These are phyloP conservation scores for Xylocampa areola DNA, from an alignment of 2,888 invertebrate species.

Conservation along the genomic window DNA sequence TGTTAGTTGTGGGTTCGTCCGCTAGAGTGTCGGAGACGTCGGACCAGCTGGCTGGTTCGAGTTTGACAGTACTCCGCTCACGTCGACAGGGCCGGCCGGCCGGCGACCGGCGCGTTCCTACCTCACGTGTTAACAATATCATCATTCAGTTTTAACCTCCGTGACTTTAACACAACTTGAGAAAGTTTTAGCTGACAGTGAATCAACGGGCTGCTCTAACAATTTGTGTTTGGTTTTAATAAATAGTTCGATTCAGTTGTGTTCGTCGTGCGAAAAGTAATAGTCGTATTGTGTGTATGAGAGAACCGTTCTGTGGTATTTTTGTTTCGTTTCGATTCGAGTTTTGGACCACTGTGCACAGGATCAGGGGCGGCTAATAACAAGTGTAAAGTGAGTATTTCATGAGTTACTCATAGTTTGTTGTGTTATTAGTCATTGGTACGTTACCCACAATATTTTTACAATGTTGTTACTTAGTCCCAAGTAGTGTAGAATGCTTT, in stretches of 20 bases:
- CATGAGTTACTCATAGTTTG: neutral
- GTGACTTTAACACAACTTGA: conserved; percentile 73
- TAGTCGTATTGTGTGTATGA: conserved; percentile 77
- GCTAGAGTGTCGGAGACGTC: conserved; percentile 81
- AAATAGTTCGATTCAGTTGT: conserved; percentile 73
- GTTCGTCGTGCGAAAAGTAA: conserved; percentile 78
- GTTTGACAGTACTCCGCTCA: conserved; percentile 81
- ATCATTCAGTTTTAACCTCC: conserved; percentile 77
- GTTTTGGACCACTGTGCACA: conserved; percentile 75
- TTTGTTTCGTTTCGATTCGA: conserved; percentile 77
- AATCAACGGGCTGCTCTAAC: conserved; percentile 45
- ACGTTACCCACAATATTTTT: conserved; percentile 21
- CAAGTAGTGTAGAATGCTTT: conserved; percentile 15
- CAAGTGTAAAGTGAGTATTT: conserved; percentile 49
- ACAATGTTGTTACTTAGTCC: conserved; percentile 10
- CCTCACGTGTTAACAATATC: conserved; percentile 76
- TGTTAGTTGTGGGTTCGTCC: conserved; percentile 82
- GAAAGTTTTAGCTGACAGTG: conserved; percentile 68
- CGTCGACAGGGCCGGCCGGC: conserved; percentile 75
- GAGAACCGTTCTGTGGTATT: conserved; percentile 80
- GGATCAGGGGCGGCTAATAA: conserved; percentile 54
- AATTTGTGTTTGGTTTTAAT: conserved; percentile 70
- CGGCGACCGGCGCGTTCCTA: conserved; percentile 71
- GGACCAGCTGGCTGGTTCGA: conserved; percentile 83
- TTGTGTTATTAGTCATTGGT: neutral